These are phyloP conservation scores for Phaethon lepturus DNA, from an alignment of 2,113 vertebrate genomes.

Conservation along the genomic window DNA sequence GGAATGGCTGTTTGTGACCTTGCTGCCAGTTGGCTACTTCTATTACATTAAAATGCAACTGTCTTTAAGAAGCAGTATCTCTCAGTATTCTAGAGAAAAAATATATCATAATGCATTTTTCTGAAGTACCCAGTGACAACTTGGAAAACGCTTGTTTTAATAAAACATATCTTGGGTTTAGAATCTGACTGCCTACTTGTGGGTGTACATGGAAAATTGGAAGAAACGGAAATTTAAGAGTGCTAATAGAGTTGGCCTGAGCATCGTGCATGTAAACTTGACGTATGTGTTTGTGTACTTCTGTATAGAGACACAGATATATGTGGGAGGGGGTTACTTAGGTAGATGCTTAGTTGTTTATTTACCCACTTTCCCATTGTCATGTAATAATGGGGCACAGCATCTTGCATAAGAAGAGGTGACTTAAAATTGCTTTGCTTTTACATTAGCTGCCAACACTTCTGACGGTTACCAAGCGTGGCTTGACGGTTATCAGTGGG, in stretches of 20 bases:
- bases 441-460: background rate
- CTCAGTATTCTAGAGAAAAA: background rate
- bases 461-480: background rate
- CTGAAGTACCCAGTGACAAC: background rate
- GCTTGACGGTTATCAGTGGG: too few relatives aligned
- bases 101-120: background rate
- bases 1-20: background rate
- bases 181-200: background rate
- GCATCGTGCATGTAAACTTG: background rate
- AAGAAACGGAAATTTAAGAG: background rate
- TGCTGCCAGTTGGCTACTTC: background rate
- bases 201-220: background rate
- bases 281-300: rapidly evolving
- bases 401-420: background rate
- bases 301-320: too few relatives aligned
- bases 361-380: background rate
- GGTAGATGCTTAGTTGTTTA: background rate
- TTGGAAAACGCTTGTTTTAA: background rate
- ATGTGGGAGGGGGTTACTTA: background rate
- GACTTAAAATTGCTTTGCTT: background rate
- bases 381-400: background rate
- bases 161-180: rapidly evolving
- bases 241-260: background rate
- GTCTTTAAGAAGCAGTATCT: background rate
- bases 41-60: background rate